Base-by-base conservation (phyloP, 2,888 invertebrate genomes). In the Odontothrips loti region DNA sequence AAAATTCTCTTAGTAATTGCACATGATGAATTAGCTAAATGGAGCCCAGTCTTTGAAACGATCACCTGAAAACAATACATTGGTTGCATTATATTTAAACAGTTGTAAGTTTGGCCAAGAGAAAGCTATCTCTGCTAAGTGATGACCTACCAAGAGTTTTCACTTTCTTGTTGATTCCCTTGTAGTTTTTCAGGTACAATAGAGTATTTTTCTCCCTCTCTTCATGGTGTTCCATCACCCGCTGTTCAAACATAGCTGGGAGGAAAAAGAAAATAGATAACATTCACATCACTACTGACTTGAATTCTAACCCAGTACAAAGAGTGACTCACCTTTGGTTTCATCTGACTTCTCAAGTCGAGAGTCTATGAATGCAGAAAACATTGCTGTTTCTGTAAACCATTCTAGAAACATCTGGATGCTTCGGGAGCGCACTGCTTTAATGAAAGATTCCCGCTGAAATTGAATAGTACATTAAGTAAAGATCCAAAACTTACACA, bases 321-420 rank as follows among this genome's bases (percentile, higher is more conserved):
- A 12, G 80, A 80, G 47, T 81, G 47, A 27, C 80, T 84, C 84
- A 87, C 87, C 86, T 85, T 84, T 85, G 83, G 84, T 86, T 83
- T 84, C 85, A 47, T 81, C 80, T 79, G 80, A 81, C 80, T 83
- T 84, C 83, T 83, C 85, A 48, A 87, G 81, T 29, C 86, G 85
- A 82, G 90, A 89, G 84, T 92, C 91, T 81, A 93, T 89, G 87
- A 94, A 95, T 80, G 92, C 91, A 83, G 92, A 91, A 87, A 96
- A 96, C 94, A 96, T 95, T 0, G 95, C 93, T 0, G 95, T 95
- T 86, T 96, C 95, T 0, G 93, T 91, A 87, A 96, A 96, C 95
- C 95, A 96, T 84, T 95, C 94, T 0, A 96, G 88, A 87, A 96
- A 95, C 84, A 92, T 91, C 83, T 92, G 91, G 63, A 92, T 90